Evolutionary conservation across 64 coral and sea anemone genomes (phyloP).

Genomic region (Trachythela sp.): DNA sequence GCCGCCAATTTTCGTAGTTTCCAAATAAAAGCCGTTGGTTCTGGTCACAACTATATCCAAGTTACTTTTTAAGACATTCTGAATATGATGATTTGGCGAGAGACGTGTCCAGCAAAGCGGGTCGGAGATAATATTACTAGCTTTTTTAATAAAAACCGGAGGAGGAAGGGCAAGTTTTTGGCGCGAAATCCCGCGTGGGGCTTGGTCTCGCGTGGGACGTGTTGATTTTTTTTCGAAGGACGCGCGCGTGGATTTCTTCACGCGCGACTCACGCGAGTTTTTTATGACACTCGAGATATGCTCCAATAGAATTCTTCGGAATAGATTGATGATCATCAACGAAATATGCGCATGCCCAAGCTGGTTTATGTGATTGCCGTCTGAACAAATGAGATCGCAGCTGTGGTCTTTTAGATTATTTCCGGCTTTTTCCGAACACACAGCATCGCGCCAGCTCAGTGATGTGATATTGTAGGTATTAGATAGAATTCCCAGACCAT

Average conservation of each 20-base stretch:
- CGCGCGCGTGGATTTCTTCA: no score
- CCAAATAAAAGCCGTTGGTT: slow-evolving; percentile 35
- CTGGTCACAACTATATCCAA: slow-evolving; percentile 30
- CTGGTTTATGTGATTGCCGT: slow-evolving; percentile 61
- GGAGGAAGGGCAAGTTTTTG: background rate
- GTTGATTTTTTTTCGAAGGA: no score
- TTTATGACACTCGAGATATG: slow-evolving; percentile 34
- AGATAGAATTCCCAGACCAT: slow-evolving; percentile 41
- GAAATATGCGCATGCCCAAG: slow-evolving; percentile 58
- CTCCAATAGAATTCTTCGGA: slow-evolving; percentile 6
- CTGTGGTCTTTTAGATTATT: slow-evolving; percentile 23
- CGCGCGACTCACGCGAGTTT: no score
- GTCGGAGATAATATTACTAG: slow-evolving; percentile 23
- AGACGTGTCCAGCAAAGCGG: slow-evolving; percentile 66
- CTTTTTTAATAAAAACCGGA: slow-evolving; percentile 27
- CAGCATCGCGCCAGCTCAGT: slow-evolving; percentile 58
- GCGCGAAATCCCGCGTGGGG: background rate
- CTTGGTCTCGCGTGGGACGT: background rate
- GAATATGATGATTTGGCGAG: slow-evolving; percentile 41
- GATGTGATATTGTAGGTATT: slow-evolving; percentile 55
- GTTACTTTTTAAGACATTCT: background rate
- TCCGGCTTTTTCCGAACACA: slow-evolving; percentile 34
- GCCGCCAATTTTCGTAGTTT: background rate
- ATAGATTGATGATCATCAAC: slow-evolving; percentile 60
- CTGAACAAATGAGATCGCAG: background rate